Base-by-base conservation (phyloP, 2,113 vertebrate species). In the Galeopterus variegatus region DNA sequence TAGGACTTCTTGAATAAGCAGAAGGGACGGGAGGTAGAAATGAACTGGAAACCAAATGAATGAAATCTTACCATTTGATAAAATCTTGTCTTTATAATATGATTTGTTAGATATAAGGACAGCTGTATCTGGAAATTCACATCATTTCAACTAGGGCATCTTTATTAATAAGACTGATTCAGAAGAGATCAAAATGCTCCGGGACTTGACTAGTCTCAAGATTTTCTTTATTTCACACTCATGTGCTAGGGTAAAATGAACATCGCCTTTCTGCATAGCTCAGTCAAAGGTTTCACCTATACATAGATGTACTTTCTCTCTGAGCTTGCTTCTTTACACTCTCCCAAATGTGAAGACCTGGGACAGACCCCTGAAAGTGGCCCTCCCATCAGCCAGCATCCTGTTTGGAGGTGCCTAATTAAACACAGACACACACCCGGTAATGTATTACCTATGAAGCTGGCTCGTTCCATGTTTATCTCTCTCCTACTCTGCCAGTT, bases 51-150 rank as follows among this genome's bases (percentile, higher is more conserved):
- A 54, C 9, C 45, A 67, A 80, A 52, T 75, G 17, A 88, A 58
- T 26, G 11, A 93, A 93, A 52, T 88, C 48, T 45, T 21, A 41
- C 41, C 31, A 85, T 28, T 28, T 45, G 89, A 36, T 92, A 64
- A 93, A 93, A 90, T 73, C 17, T 73, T 92, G 56, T 60, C 41
- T 96, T 76, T 76, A 24, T 65, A 41, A 41, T 86, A 82, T 45
- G 15, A 62, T 70, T 81, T 86, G 10, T 84, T 65, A 82, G 36
- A 65, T 81, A 91, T 15, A 13, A 81, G 6, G n/a, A 54, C 60
- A 58, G 19, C 8, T 62, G 0, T 67, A 85, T 60, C 77, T 86
- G 11, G n/a, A 79, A 97, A 91, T 89, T 41, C 15, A 73, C 41
- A 60, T 73, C n/a, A 58, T 80, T 93, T 76, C 60, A 93, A 31